These are phyloP conservation scores for Neotoxoptera formosana DNA, from an alignment of 1,140 invertebrate genomes.

Conservation along the genomic window DNA sequence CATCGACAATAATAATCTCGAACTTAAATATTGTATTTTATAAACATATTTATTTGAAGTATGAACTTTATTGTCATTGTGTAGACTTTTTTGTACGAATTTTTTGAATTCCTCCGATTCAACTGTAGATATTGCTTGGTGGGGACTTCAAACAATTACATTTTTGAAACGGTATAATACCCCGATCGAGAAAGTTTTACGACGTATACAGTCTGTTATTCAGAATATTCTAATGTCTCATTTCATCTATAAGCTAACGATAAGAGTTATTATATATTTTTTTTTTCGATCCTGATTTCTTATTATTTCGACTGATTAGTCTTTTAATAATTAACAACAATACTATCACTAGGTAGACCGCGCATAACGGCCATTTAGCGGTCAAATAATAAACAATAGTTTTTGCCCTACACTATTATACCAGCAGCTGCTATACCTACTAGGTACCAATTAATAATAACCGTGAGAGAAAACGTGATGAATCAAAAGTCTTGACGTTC, in stretches of 20 bases:
- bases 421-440: too few species aligned
- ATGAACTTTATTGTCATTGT: background rate
- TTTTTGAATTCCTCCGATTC: background rate
- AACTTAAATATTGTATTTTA: background rate
- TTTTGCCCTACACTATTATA: too few species aligned
- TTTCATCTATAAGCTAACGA: too few species aligned
- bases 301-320: background rate
- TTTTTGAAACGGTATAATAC: background rate
- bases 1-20: background rate
- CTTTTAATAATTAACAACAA: too few species aligned
- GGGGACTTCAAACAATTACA: background rate
- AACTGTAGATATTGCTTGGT: background rate
- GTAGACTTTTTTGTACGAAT: too few species aligned
- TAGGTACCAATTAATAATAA: background rate
- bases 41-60: background rate
- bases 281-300: background rate
- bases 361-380: too few species aligned
- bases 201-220: background rate
- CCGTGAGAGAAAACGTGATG: background rate
- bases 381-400: too few species aligned
- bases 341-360: too few species aligned
- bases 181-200: background rate
- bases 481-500: background rate
- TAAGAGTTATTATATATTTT: too few species aligned
- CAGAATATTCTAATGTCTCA: too few species aligned